Evolutionary conservation across 37 sponge, comb jelly and placozoan species (phyloP), one percentile per base, ranked within the genome.

Genomic region (Chondrilla cf. caribensis): DNA sequence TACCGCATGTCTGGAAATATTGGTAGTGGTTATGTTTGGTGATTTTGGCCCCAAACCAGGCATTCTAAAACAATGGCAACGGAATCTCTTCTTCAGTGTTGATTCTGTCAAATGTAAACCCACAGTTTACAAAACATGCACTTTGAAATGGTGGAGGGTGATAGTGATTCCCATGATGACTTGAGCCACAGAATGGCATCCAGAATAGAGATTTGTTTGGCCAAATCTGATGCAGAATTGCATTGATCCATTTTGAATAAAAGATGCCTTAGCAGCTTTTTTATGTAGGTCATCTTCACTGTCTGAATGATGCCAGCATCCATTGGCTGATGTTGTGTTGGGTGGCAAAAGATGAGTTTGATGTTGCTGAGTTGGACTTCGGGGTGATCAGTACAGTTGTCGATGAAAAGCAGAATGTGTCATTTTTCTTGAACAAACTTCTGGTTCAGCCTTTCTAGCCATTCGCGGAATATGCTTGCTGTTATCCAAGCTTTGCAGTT

Each of bases 401-500:
- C 70, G 26, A 82, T 54, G 24, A 82, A 40, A 28, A 82, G 58
- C 47, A 67, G 22, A 33, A 82, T 47, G 33, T 82, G 8, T 2
- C 70, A 17, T 5, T 66, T 66, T 33, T 39, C 28, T 35, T 22
- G 57, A 38, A 21, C 24, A 24, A 84, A 25, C 17, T 37, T 75
- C 32, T 38, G 40, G 31, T 84, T 58, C 24, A 19, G 42, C 67
- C 54, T 57, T 31, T 36, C 51, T 11, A 84, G 41, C 84, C 84
- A 84, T 33, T 57, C 18, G 6, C 35, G 43, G 54, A 84, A 84
- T 40, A 84, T 8, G 3, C 29, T 40, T 38, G 64, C 78, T 8
- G 84, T 84, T 77, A 84, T 84, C 84, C 77, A 84, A n/a, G 84
- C 84, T 14, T 58, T 72, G n/a, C 31, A 3, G 18, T 54, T 84